Percentiles rank a stretch among this genome's conserved stretches.
These are phyloP conservation scores for Drosophila sturtevanti DNA, from an alignment of 1,140 invertebrate genomes.

Conservation along the genomic window DNA sequence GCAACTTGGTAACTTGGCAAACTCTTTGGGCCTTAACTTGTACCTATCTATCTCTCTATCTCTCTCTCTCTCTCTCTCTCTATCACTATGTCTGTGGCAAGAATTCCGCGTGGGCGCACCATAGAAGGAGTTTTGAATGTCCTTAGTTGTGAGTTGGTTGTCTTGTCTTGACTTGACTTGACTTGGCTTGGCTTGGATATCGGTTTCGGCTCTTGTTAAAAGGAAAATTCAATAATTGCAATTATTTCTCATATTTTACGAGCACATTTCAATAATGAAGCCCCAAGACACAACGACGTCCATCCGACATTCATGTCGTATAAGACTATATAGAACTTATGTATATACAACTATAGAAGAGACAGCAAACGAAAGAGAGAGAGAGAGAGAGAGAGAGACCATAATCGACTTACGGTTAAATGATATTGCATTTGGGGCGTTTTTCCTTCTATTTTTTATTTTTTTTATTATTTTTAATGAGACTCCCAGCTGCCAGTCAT, in stretches of 20 bases:
- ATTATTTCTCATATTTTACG: slow-evolving; percentile 77
- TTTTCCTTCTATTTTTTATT: slow-evolving; percentile 13
- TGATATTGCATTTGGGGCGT: slow-evolving; percentile 54
- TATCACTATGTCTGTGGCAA: neutral
- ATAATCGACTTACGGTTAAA: neutral
- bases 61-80: neutral
- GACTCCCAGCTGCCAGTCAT: slow-evolving; percentile 56
- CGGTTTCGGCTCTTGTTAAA: slow-evolving; percentile 38
- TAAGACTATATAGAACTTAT: no score
- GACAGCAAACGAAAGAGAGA: no score
- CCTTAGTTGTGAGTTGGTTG: slow-evolving; percentile 6
- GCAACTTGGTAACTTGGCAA: neutral
- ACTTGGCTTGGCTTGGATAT: neutral
- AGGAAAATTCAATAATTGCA: slow-evolving; percentile 70
- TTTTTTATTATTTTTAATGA: slow-evolving; percentile 44
- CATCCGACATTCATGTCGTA: neutral
- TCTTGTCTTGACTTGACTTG: neutral
- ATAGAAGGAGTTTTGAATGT: slow-evolving; percentile 18
- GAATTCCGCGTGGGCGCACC: slow-evolving; percentile 16
- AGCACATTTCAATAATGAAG: slow-evolving; percentile 70
- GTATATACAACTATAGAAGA: no score
- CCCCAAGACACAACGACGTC: slow-evolving; percentile 18
- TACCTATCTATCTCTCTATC: neutral
- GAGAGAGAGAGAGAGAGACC: neutral
- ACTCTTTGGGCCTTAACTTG: neutral